Evolutionary conservation across 2,888 invertebrate species (phyloP), one percentile per base, ranked within the genome.

Genomic region (Diabrotica balteata): DNA sequence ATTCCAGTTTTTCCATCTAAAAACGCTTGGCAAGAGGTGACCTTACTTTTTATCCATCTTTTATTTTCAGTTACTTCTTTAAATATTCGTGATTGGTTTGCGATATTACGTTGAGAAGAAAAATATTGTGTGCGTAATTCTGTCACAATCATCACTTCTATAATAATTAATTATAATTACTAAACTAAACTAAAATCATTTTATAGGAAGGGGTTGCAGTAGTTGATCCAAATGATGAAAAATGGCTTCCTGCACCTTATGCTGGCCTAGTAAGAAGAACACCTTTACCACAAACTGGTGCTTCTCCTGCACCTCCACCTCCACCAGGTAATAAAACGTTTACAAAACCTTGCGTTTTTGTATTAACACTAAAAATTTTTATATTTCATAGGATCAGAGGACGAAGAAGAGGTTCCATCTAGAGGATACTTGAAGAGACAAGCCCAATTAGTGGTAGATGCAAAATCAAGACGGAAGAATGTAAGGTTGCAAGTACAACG

Each of bases 391-490:
- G 88, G 87, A 5, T 90, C 92, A 0, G 94, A 94, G 68, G 94
- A 94, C 71, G 94, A 94, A 78, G 93, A 92, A 72, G 94, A 94
- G 79, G 91, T 94, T 53, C 94, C 94, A 0, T 92, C 94, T 0
- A 87, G 94, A 59, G 90, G 89, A 70, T 90, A 89, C 80, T 84
- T 95, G 68, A 95, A 94, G 84, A 86, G 93, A 67, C 94, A 94
- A 81, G 93, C 94, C 0, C 93, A 93, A 79, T 83, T 94, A 22
- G 92, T 95, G 55, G 89, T 94, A 4, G 94, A 95, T 81, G 91
- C 94, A 7, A 94, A 93, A 80, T 91, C 91, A 72, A 86, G 94
- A 47, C 87, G 93, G 59, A 93, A 93, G 81, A 91, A 91, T 7
- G 89, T 91, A 76, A 82, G 90, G 63, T 80, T 86, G 53, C 79